These are phyloP conservation scores for Eulimnadia texana DNA, from an alignment of 1,140 invertebrate genomes.

Conservation along the genomic window DNA sequence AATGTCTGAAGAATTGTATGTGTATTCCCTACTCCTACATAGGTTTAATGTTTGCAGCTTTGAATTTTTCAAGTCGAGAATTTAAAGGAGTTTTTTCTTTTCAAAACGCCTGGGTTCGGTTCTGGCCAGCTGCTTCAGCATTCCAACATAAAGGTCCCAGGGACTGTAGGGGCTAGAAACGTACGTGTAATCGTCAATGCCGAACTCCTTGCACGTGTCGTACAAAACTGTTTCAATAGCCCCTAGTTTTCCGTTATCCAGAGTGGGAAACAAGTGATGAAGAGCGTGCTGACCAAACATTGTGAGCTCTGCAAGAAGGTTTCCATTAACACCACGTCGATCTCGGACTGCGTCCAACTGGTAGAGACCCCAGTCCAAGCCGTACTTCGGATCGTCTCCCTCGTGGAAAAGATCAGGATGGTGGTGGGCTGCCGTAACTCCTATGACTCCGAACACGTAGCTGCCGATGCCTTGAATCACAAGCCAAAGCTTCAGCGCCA, in stretches of 20 bases:
- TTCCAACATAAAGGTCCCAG: conserved; percentile 46
- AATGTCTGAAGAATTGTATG: no score
- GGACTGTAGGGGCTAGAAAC: conserved; percentile 31
- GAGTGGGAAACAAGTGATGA: conserved; percentile 66
- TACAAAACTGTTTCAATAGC: conserved; percentile 47
- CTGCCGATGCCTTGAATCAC: conserved; percentile 19
- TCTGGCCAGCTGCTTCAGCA: conserved; percentile 48
- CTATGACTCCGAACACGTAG: conserved; percentile 20
- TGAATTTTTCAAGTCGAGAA: no score
- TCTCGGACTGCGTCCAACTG: conserved; percentile 61
- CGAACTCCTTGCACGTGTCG: conserved; percentile 53
- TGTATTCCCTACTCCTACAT: no score
- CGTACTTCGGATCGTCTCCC: conserved; percentile 30
- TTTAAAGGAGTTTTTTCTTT: conserved; percentile 27
- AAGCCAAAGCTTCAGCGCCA: conserved; percentile 19
- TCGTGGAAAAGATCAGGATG: conserved; percentile 28
- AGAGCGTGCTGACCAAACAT: conserved; percentile 60
- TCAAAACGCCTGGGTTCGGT: conserved; percentile 23
- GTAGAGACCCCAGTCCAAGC: conserved; percentile 59
- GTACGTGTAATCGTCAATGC: conserved; percentile 34
- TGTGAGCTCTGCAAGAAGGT: conserved; percentile 47
- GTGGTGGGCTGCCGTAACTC: conserved; percentile 25
- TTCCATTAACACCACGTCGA: conserved; percentile 48
- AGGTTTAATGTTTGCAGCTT: no score
- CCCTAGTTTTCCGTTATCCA: conserved; percentile 52